Percentiles rank a stretch among this genome's conserved stretches.
These are phyloP conservation scores for Tigriopus californicus DNA, from an alignment of 2,888 invertebrate genomes.

Conservation along the genomic window DNA sequence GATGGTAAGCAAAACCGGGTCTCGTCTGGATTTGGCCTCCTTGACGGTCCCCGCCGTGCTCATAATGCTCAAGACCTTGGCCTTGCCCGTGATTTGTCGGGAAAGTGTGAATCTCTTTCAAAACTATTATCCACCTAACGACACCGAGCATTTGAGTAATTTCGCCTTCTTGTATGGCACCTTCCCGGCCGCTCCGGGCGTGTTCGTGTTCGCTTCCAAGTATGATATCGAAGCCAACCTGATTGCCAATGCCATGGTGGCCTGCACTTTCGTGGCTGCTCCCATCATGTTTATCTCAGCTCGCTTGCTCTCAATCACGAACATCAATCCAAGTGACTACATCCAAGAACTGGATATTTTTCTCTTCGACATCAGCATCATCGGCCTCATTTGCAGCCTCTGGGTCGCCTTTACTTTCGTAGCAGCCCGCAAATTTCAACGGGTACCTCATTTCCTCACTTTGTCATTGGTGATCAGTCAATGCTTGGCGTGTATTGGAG, in stretches of 20 bases:
- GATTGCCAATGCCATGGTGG: conserved; percentile 84
- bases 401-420: conserved; percentile 58
- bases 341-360: conserved; percentile 54
- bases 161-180: conserved; percentile 90
- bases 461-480: conserved; percentile 42
- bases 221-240: conserved; percentile 45
- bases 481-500: conserved; percentile 48
- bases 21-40: conserved; percentile 24
- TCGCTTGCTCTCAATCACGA: conserved; percentile 62
- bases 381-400: conserved; percentile 23
- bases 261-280: conserved; percentile 80
- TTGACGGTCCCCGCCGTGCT: conserved; percentile 64
- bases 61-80: conserved; percentile 68
- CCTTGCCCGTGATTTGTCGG: conserved; percentile 63
- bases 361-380: conserved; percentile 49
- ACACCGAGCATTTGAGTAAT: conserved; percentile 61
- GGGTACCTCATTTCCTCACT: conserved; percentile 64
- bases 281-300: conserved; percentile 89
- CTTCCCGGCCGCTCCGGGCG: conserved; percentile 82
- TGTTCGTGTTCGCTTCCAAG: conserved; percentile 75
- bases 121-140: conserved; percentile 38
- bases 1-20: conserved; percentile 47
- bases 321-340: conserved; percentile 47
- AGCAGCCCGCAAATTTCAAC: conserved; percentile 50
- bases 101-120: conserved; percentile 52